Evolutionary conservation across 2,888 invertebrate genomes (phyloP).

Genomic region (Drosophila tanythrix): DNA sequence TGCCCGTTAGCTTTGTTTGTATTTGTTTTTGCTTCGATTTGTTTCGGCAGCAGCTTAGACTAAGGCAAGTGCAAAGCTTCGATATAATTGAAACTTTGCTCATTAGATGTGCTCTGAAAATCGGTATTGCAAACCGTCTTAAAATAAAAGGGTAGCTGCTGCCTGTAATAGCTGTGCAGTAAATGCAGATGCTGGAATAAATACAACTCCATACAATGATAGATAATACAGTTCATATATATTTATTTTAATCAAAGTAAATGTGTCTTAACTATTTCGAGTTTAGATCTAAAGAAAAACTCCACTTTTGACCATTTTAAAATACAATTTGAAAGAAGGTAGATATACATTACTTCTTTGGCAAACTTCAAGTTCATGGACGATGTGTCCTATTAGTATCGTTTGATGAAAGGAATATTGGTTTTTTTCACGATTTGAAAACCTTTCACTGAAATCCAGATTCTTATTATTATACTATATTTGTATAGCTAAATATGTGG

Average conservation of each 20-base stretch:
- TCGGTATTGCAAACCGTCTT: constrained; percentile 1
- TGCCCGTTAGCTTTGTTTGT: constrained; percentile 38
- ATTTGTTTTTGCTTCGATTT: constrained; percentile 67
- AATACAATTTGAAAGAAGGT: neutral
- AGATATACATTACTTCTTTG: neutral
- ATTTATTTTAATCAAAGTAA: neutral
- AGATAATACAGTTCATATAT: neutral
- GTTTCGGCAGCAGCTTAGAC: constrained; percentile 55
- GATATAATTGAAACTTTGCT: constrained; percentile 76
- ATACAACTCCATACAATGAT: neutral
- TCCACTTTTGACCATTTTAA: neutral
- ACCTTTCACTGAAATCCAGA: neutral
- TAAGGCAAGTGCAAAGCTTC: constrained; percentile 58
- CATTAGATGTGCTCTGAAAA: constrained; percentile 61
- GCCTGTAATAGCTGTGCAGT: neutral
- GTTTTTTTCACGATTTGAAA: neutral
- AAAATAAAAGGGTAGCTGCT: constrained; percentile 15
- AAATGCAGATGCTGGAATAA: neutral
- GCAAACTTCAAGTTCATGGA: neutral
- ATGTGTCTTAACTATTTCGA: neutral
- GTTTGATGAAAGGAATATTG: neutral
- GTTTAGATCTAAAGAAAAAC: neutral
- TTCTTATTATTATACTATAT: neutral
- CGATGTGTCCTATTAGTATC: neutral
- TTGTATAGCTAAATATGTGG: neutral